Conservation (phyloP, 2,888 invertebrate species). For the Holacanthella duospinosa region DNA sequence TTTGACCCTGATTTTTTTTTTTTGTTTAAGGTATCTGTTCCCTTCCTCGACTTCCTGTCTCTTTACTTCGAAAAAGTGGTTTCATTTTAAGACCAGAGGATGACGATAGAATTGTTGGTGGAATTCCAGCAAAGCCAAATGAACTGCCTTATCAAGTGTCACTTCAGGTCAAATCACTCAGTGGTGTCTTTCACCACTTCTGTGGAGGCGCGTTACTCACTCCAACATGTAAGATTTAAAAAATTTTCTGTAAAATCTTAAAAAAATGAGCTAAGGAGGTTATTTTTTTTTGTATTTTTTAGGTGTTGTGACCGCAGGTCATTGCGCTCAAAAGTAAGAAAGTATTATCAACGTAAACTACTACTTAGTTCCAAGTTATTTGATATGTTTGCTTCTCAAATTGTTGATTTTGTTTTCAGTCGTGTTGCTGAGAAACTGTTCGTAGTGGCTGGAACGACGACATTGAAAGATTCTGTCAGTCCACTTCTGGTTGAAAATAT, state of each 20-base stretch:
- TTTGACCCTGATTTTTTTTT: too few relatives aligned
- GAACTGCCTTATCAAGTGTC: slow-evolving; percentile 34
- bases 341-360: not conserved
- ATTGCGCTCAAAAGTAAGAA: slow-evolving; percentile 31
- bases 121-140: slow-evolving; percentile 26
- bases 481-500: slow-evolving; percentile 24
- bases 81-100: not conserved
- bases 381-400: not conserved
- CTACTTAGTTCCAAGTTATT: too few relatives aligned
- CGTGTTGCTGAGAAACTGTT: too few relatives aligned
- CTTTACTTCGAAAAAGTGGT: not conserved
- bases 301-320: slow-evolving; percentile 34
- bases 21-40: not conserved
- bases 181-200: slow-evolving; percentile 32
- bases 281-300: slow-evolving; percentile 22
- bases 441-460: not conserved
- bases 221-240: too few relatives aligned
- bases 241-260: not conserved
- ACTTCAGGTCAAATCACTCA: slow-evolving; percentile 32
- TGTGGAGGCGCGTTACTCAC: slow-evolving; percentile 28
- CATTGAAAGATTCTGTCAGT: slow-evolving; percentile 14
- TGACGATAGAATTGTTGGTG: slow-evolving; percentile 32
- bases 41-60: not conserved
- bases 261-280: not conserved
- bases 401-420: not conserved